A percentile compares a stretch with the other conserved stretches of the same genome.
Evolutionary conservation across 1,140 invertebrate genomes (phyloP).

Genomic region (Semibalanus balanoides): DNA sequence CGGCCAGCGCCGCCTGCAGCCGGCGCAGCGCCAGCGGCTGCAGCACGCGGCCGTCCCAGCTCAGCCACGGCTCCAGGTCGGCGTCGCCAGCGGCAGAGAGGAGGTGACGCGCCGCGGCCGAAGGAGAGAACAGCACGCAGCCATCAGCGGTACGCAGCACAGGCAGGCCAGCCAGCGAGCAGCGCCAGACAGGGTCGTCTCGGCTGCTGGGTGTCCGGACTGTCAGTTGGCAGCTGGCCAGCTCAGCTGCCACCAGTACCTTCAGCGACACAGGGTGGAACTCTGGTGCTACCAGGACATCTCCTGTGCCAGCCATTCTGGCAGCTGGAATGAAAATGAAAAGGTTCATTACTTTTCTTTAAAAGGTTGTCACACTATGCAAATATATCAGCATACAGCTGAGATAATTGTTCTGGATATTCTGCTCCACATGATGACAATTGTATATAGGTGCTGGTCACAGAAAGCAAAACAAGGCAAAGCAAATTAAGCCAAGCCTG

Average conservation of each 20-base stretch:
- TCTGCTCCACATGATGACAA: too few species aligned
- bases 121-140: not conserved
- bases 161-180: not conserved
- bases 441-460: too few species aligned
- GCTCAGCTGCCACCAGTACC: not conserved
- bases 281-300: not conserved
- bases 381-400: too few species aligned
- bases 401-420: too few species aligned
- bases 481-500: too few species aligned
- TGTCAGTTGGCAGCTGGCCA: not conserved
- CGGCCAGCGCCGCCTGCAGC: not conserved
- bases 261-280: not conserved
- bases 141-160: not conserved
- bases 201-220: not conserved
- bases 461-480: too few species aligned
- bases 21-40: not conserved
- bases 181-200: not conserved
- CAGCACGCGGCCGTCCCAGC: conserved; percentile 1
- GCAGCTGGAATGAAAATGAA: too few species aligned
- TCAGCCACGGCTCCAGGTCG: not conserved
- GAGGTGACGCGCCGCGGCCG: not conserved
- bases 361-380: too few species aligned
- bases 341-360: too few species aligned
- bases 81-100: not conserved
- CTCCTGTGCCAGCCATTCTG: too few species aligned